Evolutionary conservation across 2,113 vertebrate species (phyloP).

Genomic region (Tychaedon coryphoeus): DNA sequence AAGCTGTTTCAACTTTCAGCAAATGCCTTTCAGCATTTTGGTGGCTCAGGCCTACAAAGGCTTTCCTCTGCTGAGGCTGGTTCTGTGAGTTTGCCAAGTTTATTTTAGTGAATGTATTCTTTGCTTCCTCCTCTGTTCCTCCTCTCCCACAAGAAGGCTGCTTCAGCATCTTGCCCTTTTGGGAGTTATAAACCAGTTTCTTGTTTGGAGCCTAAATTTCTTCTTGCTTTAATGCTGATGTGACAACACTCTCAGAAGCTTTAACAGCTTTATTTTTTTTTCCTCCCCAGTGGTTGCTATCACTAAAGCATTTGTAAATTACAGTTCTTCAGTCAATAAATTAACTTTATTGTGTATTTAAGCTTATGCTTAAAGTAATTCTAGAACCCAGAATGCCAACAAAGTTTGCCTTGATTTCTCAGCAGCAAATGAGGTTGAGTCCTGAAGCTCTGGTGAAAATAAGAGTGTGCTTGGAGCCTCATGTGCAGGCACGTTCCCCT

Average conservation of each 20-base stretch:
- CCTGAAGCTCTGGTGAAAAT: not conserved
- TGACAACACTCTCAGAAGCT: not conserved
- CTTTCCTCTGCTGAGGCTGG: not conserved
- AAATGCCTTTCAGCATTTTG: not conserved
- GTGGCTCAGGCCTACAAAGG: not conserved
- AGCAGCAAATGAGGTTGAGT: not conserved
- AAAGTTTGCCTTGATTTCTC: conserved; percentile 17
- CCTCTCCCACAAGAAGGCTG: not conserved
- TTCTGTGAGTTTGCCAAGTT: not conserved
- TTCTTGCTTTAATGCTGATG: conserved; percentile 30
- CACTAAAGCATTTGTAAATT: not conserved
- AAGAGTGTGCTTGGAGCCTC: not conserved
- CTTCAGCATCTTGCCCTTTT: not conserved
- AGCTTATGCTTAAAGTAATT: conserved; percentile 14
- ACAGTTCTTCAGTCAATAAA: not conserved
- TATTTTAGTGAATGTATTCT: not conserved
- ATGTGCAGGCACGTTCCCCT: not conserved
- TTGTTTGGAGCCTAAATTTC: not conserved
- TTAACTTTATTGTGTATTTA: conserved; percentile 25
- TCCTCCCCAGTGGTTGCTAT: not conserved
- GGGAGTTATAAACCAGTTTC: conserved; percentile 25
- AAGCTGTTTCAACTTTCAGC: not conserved
- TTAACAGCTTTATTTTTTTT: not conserved
- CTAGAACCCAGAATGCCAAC: not conserved
- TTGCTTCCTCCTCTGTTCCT: not conserved